Evolutionary conservation across 2,797 vertebrate species (phyloP).

Genomic region (Hemitrygon akajei): DNA sequence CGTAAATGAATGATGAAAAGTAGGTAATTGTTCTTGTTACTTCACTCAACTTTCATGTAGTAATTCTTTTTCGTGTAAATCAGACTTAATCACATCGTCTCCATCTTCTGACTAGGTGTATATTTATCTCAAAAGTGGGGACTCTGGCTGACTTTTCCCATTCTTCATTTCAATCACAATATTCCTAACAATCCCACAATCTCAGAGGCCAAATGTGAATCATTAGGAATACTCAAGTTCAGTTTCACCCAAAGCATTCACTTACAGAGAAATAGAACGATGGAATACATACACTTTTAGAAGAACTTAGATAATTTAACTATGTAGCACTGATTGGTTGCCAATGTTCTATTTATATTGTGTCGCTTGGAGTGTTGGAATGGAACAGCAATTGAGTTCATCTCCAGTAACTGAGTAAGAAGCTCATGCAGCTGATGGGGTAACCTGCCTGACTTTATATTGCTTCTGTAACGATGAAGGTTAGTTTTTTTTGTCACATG

Average conservation of each 20-base stretch:
- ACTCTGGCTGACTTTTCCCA: neutral
- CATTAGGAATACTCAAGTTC: neutral
- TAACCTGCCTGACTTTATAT: neutral
- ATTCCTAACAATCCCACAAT: neutral
- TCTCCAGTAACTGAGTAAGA: neutral
- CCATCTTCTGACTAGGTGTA: neutral
- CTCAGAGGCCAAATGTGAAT: neutral
- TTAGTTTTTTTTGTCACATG: no score
- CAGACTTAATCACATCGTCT: neutral
- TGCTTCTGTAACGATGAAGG: neutral
- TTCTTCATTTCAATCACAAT: neutral
- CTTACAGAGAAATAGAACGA: no score
- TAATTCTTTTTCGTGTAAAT: neutral
- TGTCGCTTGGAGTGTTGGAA: neutral
- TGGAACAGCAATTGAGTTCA: neutral
- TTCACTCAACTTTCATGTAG: neutral
- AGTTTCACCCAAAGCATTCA: neutral
- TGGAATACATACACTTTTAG: neutral
- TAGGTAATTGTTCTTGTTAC: neutral
- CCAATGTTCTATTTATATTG: neutral
- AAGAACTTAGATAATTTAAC: neutral
- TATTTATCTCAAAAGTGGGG: neutral
- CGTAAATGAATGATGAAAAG: neutral
- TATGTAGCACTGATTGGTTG: neutral
- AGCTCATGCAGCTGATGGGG: neutral